Evolutionary conservation across 2,113 vertebrate species (phyloP).

Genomic region (Gobiocypris rarus): DNA sequence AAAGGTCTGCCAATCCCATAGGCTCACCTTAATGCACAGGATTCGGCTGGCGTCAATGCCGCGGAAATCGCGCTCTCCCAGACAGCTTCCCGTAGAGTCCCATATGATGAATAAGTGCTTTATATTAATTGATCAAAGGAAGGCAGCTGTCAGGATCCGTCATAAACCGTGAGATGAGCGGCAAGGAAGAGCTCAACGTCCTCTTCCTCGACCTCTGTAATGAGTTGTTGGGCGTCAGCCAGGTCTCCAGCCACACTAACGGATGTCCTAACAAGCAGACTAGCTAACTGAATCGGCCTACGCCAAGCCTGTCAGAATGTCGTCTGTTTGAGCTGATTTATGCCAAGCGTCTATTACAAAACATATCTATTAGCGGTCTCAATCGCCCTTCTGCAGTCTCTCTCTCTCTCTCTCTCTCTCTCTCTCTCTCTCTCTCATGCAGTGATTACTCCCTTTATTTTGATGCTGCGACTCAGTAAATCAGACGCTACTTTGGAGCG

Average conservation of each 20-base stretch:
- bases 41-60: conserved; percentile 83
- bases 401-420: conserved; percentile 10
- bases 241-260: conserved; percentile 9
- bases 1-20: conserved; percentile 91
- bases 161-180: conserved; percentile 66
- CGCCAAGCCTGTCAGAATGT: background rate
- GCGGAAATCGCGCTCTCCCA: conserved; percentile 76
- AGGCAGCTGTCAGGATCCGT: conserved; percentile 70
- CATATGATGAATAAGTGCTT: conserved; percentile 88
- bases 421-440: conserved; percentile 32
- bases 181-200: conserved; percentile 51
- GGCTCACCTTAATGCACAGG: conserved; percentile 84
- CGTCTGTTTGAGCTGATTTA: conserved; percentile 11
- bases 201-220: background rate
- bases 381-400: conserved; percentile 27
- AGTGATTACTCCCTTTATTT: conserved; percentile 51
- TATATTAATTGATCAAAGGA: conserved; percentile 88
- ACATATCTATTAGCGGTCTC: conserved; percentile 36
- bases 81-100: conserved; percentile 72
- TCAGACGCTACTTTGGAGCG: conserved; percentile 50
- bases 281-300: background rate
- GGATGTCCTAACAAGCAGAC: conserved; percentile 29
- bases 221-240: conserved; percentile 16
- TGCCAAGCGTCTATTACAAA: conserved; percentile 17
- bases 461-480: conserved; percentile 57